Percentiles rank a stretch among this genome's conserved stretches.
phyloP scores from a whole-genome alignment of 1,140 invertebrate genomes.

The Diabrotica undecimpunctata region DNA sequence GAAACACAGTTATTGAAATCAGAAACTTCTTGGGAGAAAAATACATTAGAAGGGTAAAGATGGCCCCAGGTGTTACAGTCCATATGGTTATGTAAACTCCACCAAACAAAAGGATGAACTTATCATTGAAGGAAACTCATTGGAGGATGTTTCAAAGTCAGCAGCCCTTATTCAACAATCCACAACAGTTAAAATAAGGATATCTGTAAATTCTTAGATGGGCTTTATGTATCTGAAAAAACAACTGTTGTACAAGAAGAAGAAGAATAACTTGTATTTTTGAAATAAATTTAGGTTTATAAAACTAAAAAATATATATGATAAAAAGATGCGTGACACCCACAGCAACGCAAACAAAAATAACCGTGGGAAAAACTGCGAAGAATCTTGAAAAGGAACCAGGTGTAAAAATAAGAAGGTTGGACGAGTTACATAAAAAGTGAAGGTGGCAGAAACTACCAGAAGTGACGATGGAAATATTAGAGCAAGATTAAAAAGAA shows the following conservation, averaged over 20 bases:
- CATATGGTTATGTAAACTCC: too few relatives aligned
- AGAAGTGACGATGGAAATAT: too few relatives aligned
- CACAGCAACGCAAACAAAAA: too few relatives aligned
- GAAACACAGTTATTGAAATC: conserved; percentile 89
- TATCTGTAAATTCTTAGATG: conserved; percentile 99
- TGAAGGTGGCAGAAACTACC: too few relatives aligned
- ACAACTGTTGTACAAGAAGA: conserved; percentile 84
- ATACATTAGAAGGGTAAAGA: conserved; percentile 88
- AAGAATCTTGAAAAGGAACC: too few relatives aligned
- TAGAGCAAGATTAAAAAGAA: too few relatives aligned
- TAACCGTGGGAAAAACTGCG: too few relatives aligned
- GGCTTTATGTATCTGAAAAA: conserved; percentile 98
- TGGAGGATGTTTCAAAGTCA: conserved; percentile 97
- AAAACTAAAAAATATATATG: too few relatives aligned
- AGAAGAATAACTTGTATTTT: conserved; percentile 56
- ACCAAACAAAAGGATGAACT: conserved; percentile 96
- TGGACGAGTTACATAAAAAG: too few relatives aligned
- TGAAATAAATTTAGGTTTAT: conserved; percentile 15
- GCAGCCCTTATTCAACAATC: conserved; percentile 99
- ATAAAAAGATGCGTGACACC: too few relatives aligned
- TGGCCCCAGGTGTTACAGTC: conserved; percentile 93
- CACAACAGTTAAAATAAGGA: conserved; percentile 99
- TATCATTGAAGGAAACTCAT: conserved; percentile 94
- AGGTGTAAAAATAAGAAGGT: too few relatives aligned
- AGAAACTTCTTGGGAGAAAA: conserved; percentile 99